These are phyloP conservation scores for Spermophilus dauricus DNA, from an alignment of 2,113 vertebrate species.

Conservation along the genomic window DNA sequence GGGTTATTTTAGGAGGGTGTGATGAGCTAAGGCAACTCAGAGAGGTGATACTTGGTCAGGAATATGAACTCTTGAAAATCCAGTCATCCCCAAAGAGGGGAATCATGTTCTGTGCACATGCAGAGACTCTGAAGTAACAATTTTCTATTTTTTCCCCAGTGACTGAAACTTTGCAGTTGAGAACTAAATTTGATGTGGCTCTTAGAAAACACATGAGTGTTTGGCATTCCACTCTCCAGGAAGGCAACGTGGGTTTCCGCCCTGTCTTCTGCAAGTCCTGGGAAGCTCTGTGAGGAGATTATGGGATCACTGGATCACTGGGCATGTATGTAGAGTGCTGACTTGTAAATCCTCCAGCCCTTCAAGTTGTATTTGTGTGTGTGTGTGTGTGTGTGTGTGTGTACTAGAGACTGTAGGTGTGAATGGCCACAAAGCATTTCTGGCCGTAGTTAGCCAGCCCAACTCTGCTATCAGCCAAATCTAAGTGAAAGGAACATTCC, in stretches of 20 bases:
- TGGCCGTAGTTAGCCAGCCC: neutral
- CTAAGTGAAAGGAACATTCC: neutral
- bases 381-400: neutral
- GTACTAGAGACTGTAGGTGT: too few species aligned
- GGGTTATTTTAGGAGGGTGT: neutral
- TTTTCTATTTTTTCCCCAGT: neutral
- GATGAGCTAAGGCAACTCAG: accelerated
- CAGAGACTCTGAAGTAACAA: neutral
- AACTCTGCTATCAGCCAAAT: neutral
- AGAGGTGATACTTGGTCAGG: neutral
- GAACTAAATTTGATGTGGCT: neutral
- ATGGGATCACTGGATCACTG: neutral
- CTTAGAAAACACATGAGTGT: neutral
- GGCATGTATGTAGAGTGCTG: accelerated
- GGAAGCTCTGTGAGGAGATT: accelerated
- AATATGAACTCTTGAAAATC: neutral
- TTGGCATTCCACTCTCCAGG: neutral
- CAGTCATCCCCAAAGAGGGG: neutral
- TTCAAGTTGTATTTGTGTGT: neutral
- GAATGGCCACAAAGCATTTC: accelerated
- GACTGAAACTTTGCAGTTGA: neutral
- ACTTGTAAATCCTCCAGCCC: neutral
- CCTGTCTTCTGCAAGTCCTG: neutral
- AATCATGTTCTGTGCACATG: neutral
- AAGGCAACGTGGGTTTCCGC: neutral